Conservation (phyloP, 2,888 invertebrate species). For the Polymixis flavicincta region DNA sequence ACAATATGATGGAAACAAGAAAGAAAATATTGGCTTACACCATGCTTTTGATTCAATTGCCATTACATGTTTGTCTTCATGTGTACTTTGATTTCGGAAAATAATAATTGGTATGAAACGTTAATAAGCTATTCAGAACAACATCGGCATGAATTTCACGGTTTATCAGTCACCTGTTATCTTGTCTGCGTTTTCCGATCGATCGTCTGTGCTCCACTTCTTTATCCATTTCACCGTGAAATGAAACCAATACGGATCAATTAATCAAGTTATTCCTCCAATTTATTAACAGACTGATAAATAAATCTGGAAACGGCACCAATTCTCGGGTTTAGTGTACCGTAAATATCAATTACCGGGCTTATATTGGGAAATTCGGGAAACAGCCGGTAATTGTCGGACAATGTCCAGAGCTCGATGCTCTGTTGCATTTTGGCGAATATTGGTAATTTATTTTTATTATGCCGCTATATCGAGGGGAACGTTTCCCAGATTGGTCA, state of each 20-base stretch:
- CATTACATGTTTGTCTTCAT: too few relatives aligned
- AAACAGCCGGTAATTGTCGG: conserved; percentile 80
- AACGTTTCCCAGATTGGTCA: conserved; percentile 75
- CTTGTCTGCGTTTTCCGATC: conserved; percentile 14
- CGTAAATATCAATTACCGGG: conserved; percentile 88
- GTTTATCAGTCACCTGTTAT: not conserved
- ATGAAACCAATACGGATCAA: conserved; percentile 45
- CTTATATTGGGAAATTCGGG: conserved; percentile 82
- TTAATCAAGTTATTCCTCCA: conserved; percentile 58
- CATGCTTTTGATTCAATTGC: too few relatives aligned
- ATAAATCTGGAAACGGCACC: conserved; percentile 74
- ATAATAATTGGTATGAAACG: too few relatives aligned
- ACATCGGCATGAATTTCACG: not conserved
- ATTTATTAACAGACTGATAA: conserved; percentile 77
- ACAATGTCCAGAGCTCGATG: conserved; percentile 65
- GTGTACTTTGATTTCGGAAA: too few relatives aligned
- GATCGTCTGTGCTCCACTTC: conserved; percentile 15
- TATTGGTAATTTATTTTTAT: conserved; percentile 88
- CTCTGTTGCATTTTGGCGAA: conserved; percentile 79
- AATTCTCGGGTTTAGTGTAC: conserved; percentile 80
- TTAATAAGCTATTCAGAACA: not conserved
- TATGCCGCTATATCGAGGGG: conserved; percentile 76
- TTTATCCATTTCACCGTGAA: conserved; percentile 33
- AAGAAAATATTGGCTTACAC: too few relatives aligned
- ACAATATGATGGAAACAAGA: too few relatives aligned